Evolutionary conservation across 2,797 vertebrate species (phyloP).

Genomic region (Tauraco hartlaubi): DNA sequence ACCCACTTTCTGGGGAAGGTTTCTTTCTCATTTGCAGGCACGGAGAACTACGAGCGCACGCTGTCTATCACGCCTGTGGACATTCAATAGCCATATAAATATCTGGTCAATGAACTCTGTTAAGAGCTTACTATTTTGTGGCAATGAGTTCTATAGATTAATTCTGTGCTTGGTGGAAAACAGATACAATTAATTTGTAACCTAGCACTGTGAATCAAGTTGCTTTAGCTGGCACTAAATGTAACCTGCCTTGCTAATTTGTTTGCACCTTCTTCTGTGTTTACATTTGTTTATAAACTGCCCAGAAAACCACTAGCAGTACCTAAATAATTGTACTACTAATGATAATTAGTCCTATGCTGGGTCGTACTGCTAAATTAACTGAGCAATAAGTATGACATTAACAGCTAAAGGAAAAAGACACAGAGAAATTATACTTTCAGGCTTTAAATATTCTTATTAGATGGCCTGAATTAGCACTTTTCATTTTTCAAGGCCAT

Average conservation of each 20-base stretch:
- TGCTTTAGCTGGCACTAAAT: background rate
- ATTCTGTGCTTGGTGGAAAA: background rate
- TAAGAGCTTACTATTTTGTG: background rate
- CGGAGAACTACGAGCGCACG: rapidly evolving
- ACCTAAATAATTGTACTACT: background rate
- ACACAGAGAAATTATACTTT: background rate
- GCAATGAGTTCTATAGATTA: background rate
- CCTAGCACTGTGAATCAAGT: background rate
- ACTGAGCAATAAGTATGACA: background rate
- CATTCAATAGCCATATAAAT: background rate
- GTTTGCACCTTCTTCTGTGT: background rate
- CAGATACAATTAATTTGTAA: background rate
- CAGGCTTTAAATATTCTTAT: background rate
- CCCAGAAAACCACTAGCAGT: background rate
- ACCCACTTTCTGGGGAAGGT: background rate
- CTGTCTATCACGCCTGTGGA: background rate
- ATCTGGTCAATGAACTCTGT: background rate
- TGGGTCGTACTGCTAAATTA: background rate
- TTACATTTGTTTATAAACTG: background rate
- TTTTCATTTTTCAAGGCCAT: background rate
- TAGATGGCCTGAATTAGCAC: background rate
- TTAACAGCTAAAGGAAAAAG: background rate
- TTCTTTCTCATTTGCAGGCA: background rate
- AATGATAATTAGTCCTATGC: background rate
- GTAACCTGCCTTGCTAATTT: background rate